A percentile compares a stretch with the other conserved stretches of the same genome.
Evolutionary conservation across 2,888 invertebrate species (phyloP).

Genomic region (Lucinisca nassula): DNA sequence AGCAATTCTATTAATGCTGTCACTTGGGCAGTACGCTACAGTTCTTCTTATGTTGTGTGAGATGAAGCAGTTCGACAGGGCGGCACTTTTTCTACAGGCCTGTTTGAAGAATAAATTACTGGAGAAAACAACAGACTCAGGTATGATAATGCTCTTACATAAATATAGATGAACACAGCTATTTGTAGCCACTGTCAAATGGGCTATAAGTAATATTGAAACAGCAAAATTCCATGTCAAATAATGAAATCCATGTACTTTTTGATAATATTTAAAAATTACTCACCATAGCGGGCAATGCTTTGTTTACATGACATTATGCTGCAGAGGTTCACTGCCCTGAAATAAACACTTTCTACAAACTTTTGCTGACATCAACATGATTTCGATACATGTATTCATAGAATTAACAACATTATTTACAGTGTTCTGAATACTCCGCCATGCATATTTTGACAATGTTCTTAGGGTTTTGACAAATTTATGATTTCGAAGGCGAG

Average conservation of each 20-base stretch:
- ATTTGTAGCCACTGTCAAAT: not conserved
- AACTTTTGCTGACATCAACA: too few relatives aligned
- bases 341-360: too few relatives aligned
- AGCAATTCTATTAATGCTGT: slow-evolving; percentile 88
- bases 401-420: too few relatives aligned
- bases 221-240: too few relatives aligned
- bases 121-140: slow-evolving; percentile 77
- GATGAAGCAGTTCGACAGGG: slow-evolving; percentile 87
- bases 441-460: too few relatives aligned
- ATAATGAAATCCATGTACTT: too few relatives aligned
- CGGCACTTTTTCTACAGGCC: slow-evolving; percentile 88
- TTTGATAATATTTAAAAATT: too few relatives aligned
- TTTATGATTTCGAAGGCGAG: too few relatives aligned
- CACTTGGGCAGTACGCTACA: slow-evolving; percentile 88
- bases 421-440: too few relatives aligned
- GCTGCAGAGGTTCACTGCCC: not conserved
- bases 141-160: slow-evolving; percentile 61
- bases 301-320: not conserved
- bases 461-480: too few relatives aligned
- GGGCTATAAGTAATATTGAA: too few relatives aligned
- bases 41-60: slow-evolving; percentile 88
- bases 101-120: slow-evolving; percentile 87
- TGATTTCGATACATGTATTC: too few relatives aligned
- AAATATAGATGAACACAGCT: not conserved
- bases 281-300: not conserved